These are phyloP conservation scores for Amphimallon solstitiale DNA, from an alignment of 2,888 invertebrate species.

Conservation along the genomic window DNA sequence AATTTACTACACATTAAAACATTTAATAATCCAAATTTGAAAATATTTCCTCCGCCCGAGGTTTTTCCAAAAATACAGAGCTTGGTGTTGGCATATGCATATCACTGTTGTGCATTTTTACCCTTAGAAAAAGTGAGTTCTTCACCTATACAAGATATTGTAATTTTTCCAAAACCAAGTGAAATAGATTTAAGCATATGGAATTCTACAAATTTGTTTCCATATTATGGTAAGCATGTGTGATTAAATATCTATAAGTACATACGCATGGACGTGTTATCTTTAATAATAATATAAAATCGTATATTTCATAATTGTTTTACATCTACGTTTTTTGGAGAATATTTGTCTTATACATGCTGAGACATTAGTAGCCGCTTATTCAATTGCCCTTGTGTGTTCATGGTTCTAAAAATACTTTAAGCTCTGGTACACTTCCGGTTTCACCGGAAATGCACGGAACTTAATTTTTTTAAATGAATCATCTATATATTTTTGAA, in stretches of 20 bases:
- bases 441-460: too few relatives aligned
- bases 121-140: conserved; percentile 70
- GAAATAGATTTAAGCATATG: conserved; percentile 80
- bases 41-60: conserved; percentile 88
- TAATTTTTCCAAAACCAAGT: conserved; percentile 76
- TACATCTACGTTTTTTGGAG: too few relatives aligned
- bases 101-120: conserved; percentile 94
- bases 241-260: not conserved
- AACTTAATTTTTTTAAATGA: too few relatives aligned
- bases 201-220: conserved; percentile 68
- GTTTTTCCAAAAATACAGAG: conserved; percentile 88
- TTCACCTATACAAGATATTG: conserved; percentile 71
- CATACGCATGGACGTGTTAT: too few relatives aligned
- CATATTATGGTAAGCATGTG: conserved; percentile 34
- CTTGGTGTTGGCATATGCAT: conserved; percentile 90
- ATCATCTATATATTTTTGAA: too few relatives aligned
- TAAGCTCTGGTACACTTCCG: too few relatives aligned
- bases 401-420: too few relatives aligned
- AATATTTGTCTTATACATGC: too few relatives aligned
- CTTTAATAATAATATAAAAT: too few relatives aligned
- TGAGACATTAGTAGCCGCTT: too few relatives aligned
- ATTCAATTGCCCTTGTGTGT: too few relatives aligned
- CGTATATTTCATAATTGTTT: too few relatives aligned
- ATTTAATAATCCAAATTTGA: conserved; percentile 88
- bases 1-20: conserved; percentile 87